Conservation (phyloP, 2,888 invertebrate genomes). For the Oligia fasciuncula region DNA sequence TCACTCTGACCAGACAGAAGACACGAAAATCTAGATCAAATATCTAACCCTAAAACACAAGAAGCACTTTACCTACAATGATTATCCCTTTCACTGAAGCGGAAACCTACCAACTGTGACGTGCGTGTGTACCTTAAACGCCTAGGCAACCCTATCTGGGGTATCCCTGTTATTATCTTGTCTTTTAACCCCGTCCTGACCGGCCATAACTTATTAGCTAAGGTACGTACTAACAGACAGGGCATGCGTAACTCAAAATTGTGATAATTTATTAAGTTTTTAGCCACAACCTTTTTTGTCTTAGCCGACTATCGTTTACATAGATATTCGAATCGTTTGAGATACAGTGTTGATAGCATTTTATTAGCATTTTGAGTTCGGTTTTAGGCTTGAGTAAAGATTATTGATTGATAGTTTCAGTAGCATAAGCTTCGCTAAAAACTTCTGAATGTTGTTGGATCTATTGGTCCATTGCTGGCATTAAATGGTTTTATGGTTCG, state of each 20-base stretch:
- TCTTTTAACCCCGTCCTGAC: conserved; percentile 69
- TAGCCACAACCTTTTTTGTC: conserved; percentile 50
- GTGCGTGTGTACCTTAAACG: conserved; percentile 11
- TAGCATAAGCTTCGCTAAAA: neutral
- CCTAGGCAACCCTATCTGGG: conserved; percentile 52
- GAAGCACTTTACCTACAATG: conserved; percentile 32
- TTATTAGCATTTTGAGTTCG: conserved; percentile 44
- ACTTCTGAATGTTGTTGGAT: no score
- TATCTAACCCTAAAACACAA: conserved; percentile 4
- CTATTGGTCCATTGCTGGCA: neutral
- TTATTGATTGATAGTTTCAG: conserved; percentile 21
- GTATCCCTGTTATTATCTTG: conserved; percentile 67
- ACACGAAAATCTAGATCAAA: conserved; percentile 13
- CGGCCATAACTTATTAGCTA: conserved; percentile 67
- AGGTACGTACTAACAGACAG: conserved; percentile 54
- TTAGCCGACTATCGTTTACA: conserved; percentile 40
- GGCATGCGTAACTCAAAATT: conserved; percentile 66
- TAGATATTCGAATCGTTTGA: conserved; percentile 32
- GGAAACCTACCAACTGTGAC: conserved; percentile 50
- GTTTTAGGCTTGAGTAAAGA: conserved; percentile 1
- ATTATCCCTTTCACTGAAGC: conserved; percentile 56
- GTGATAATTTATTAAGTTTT: conserved; percentile 68
- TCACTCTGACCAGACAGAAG: conserved; percentile 3
- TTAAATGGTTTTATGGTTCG: neutral
- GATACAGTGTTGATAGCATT: conserved; percentile 55